Evolutionary conservation across 2,888 invertebrate species (phyloP).

Genomic region (Homarus gammarus): DNA sequence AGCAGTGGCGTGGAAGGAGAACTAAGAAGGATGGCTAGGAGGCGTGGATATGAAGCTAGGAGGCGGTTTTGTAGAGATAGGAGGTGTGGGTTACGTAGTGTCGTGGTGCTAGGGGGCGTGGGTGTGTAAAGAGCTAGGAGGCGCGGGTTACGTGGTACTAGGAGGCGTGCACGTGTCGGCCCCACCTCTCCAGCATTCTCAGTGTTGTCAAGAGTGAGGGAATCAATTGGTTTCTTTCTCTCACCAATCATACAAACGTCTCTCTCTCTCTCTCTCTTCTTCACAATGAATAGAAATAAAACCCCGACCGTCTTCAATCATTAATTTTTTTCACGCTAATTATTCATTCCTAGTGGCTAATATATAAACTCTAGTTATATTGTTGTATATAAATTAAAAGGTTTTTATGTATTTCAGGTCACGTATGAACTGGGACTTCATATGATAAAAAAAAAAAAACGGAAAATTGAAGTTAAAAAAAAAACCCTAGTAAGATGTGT

Average conservation of each 20-base stretch:
- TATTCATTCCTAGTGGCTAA: too few relatives aligned
- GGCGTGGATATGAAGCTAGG: not conserved
- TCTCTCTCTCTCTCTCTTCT: too few relatives aligned
- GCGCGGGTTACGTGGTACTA: not conserved
- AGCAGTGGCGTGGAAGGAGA: not conserved
- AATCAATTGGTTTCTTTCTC: slow-evolving; percentile 11
- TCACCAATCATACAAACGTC: not conserved
- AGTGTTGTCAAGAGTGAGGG: not conserved
- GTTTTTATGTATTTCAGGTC: too few relatives aligned
- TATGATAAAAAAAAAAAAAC: too few relatives aligned
- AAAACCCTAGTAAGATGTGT: too few relatives aligned
- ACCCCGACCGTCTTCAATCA: too few relatives aligned
- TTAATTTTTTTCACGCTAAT: too few relatives aligned
- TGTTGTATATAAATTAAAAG: too few relatives aligned
- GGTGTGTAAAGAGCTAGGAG: not conserved
- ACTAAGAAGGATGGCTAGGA: not conserved
- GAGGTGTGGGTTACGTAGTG: not conserved
- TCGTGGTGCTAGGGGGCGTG: not conserved
- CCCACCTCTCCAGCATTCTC: not conserved
- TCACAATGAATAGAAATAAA: too few relatives aligned
- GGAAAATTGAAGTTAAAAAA: too few relatives aligned
- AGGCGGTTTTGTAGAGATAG: not conserved
- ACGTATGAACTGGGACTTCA: too few relatives aligned
- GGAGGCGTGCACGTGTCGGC: not conserved
- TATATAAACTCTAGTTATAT: too few relatives aligned